Percentiles rank a stretch among this genome's conserved stretches.
Conservation (phyloP, 2,113 vertebrate genomes). For the Nibea albiflora region DNA sequence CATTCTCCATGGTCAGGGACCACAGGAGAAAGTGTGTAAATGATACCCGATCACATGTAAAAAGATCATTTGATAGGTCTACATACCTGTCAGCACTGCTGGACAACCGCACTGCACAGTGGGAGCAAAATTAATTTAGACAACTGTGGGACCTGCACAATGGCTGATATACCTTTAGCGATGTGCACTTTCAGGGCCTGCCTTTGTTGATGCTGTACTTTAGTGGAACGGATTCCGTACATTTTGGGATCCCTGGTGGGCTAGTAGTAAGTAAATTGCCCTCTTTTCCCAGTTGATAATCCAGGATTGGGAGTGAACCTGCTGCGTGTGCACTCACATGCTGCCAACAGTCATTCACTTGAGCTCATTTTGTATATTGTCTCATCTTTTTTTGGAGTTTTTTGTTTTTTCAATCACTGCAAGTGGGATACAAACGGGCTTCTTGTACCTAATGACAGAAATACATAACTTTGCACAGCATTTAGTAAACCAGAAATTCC, state of each 20-base stretch:
- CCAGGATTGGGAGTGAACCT: neutral
- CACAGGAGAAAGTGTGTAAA: slow-evolving; percentile 70
- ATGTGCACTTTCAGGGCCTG: neutral
- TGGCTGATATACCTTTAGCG: neutral
- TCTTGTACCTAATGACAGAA: neutral
- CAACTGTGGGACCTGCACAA: neutral
- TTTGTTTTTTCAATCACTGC: neutral
- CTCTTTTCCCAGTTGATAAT: neutral
- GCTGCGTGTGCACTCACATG: neutral
- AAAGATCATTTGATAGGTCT: slow-evolving; percentile 63
- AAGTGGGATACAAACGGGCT: neutral
- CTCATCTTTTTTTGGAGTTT: neutral
- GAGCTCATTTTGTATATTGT: neutral
- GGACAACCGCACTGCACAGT: slow-evolving; percentile 25
- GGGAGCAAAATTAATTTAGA: neutral
- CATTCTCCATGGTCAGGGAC: slow-evolving; percentile 66
- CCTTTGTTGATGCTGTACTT: neutral
- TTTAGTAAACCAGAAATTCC: neutral
- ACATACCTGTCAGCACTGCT: slow-evolving; percentile 40
- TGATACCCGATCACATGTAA: slow-evolving; percentile 74
- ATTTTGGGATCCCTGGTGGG: neutral
- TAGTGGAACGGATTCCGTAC: neutral
- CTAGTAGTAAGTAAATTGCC: neutral
- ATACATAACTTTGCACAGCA: neutral
- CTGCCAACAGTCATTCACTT: neutral